Conservation (phyloP, 1,140 invertebrate genomes). For the Spodoptera frugiperda region DNA sequence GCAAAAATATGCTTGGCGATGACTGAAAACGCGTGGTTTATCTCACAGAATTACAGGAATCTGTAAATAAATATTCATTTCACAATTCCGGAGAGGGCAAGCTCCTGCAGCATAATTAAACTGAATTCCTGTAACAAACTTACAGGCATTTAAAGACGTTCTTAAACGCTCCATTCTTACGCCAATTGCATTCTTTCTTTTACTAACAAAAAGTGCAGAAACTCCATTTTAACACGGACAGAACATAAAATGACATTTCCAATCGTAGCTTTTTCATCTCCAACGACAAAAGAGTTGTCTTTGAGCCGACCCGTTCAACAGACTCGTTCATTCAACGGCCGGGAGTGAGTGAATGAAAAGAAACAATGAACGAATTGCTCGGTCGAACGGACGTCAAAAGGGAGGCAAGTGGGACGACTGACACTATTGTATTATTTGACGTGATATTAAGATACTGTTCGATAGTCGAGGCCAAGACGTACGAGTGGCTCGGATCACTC, state of each 20-base stretch:
- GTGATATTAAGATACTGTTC: conserved; percentile 41
- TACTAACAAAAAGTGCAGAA: conserved; percentile 36
- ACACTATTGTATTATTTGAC: conserved; percentile 45
- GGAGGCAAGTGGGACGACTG: conserved; percentile 38
- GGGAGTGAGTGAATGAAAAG: conserved; percentile 52
- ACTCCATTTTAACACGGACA: conserved; percentile 45
- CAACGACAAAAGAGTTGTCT: conserved; percentile 57
- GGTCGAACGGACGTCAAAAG: conserved; percentile 47
- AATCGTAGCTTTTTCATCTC: conserved; percentile 52
- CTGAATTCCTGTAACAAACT: conserved; percentile 9
- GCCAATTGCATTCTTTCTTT: conserved; percentile 32
- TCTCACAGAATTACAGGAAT: background rate
- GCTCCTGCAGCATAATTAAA: conserved; percentile 2
- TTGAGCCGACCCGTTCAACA: conserved; percentile 51
- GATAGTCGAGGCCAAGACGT: conserved; percentile 12
- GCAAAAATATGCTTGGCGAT: no score
- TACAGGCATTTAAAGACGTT: conserved; percentile 24
- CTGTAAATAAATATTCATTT: background rate
- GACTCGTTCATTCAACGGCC: conserved; percentile 48
- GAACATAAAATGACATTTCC: conserved; percentile 52
- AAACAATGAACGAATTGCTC: conserved; percentile 54
- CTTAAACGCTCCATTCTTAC: conserved; percentile 20
- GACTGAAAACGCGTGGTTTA: no score
- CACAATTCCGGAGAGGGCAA: background rate
- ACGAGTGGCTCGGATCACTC: background rate